These are phyloP conservation scores for Equus przewalskii DNA, from an alignment of 2,113 vertebrate species.

Conservation along the genomic window DNA sequence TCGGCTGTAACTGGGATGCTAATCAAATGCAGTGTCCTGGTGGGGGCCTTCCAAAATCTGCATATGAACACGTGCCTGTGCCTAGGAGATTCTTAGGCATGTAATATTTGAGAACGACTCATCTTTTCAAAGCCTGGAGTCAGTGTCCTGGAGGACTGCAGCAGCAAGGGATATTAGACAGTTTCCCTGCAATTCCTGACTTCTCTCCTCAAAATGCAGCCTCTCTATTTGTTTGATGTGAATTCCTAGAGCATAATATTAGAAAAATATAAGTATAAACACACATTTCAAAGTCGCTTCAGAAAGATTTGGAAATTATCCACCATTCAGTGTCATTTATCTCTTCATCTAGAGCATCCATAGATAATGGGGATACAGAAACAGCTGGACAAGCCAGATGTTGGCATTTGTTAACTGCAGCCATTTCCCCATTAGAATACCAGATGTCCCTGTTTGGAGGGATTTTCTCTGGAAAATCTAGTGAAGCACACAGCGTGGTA, in stretches of 20 bases:
- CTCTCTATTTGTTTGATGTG: constrained; percentile 7
- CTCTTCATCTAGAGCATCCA: constrained; percentile 60
- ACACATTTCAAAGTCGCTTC: constrained; percentile 77
- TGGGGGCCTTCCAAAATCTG: neutral
- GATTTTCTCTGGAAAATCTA: constrained; percentile 70
- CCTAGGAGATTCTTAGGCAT: neutral
- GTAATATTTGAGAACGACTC: neutral
- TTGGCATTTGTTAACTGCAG: constrained; percentile 80
- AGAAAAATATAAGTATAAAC: constrained; percentile 31
- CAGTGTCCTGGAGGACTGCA: neutral
- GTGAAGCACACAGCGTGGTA: constrained; percentile 32
- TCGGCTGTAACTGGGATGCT: neutral
- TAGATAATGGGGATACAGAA: constrained; percentile 67
- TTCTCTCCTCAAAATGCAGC: constrained; percentile 6
- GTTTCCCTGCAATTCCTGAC: neutral
- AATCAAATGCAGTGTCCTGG: neutral
- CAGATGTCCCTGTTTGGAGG: constrained; percentile 74
- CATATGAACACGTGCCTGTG: neutral
- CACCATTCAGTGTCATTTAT: constrained; percentile 59
- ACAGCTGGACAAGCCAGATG: constrained; percentile 82
- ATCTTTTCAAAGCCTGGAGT: neutral
- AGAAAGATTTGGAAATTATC: constrained; percentile 68
- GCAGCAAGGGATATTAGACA: neutral
- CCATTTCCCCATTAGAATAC: constrained; percentile 77
- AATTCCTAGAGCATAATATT: neutral